Base-by-base conservation (phyloP, 2,888 invertebrate genomes). In the Diplazon laetatorius region DNA sequence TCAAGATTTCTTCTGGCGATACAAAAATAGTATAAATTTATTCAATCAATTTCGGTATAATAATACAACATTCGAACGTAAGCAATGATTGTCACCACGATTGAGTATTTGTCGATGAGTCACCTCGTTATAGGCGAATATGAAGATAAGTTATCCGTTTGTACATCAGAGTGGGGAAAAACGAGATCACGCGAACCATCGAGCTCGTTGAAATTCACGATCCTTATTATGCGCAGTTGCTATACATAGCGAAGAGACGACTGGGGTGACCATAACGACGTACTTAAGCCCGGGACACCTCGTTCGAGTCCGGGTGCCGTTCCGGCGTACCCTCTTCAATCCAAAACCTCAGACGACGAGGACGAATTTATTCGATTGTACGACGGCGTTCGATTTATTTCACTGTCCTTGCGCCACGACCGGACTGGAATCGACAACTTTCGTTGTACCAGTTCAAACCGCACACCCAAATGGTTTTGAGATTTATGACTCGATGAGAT, bases 351-450 rank as follows among this genome's bases (percentile, higher is more conserved):
- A 52, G 62, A 63, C 37, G 62, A 68, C 66, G 57, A 48, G 72
- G 42, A 72, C 62, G 71, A 72, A 72, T 37, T 30, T 30, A 30
- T 30, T 30, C 30, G 30, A 5, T 6, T 30, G 30, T 65, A 72
- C 66, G 60, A 60, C 12, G 62, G 46, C 55, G 60, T 66, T 18
- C 72, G 63, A 68, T 77, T 72, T 77, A 77, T 77, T 72, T 72
- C 62, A 68, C 57, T 68, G 46, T 62, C 62, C 42, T 25, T 22
- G 59, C 37, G 18, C 22, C 44, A 30, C 59, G 35, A 48, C 50
- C 50, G 22, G n/a, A 14, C 20, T 16, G 42, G 30, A n/a, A n/a
- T 48, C 46, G 12, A 37, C 39, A 39, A 39, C 71, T 62, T 72
- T 66, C 66, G 72, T 30, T 71, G 48, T 57, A 22, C 60, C 20